Evolutionary conservation across 2,888 invertebrate species (phyloP).

Genomic region (Rhagophthalmus giganteus): DNA sequence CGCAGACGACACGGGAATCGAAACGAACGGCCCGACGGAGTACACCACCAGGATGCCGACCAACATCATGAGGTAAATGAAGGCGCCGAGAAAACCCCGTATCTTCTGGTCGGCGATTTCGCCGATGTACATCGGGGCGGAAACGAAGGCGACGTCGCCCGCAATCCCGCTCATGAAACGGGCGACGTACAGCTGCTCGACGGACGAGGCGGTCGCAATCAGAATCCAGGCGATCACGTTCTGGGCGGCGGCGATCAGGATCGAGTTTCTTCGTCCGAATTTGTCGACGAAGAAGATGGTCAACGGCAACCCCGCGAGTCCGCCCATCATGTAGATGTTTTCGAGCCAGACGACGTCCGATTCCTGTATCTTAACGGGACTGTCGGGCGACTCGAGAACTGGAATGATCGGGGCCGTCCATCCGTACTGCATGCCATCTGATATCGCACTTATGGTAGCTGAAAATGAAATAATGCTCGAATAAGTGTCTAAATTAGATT

Average conservation of each 20-base stretch:
- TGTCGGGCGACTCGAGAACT: slow-evolving; percentile 41
- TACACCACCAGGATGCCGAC: slow-evolving; percentile 51
- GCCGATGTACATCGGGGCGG: slow-evolving; percentile 54
- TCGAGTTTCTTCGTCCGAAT: slow-evolving; percentile 48
- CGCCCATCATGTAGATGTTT: slow-evolving; percentile 43
- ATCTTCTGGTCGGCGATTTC: slow-evolving; percentile 54
- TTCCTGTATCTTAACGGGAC: slow-evolving; percentile 43
- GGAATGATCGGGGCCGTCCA: slow-evolving; percentile 52
- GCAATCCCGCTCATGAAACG: slow-evolving; percentile 51
- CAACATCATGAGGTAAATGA: slow-evolving; percentile 53
- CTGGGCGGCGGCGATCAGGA: slow-evolving; percentile 46
- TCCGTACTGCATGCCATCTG: slow-evolving; percentile 54
- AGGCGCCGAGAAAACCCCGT: slow-evolving; percentile 51
- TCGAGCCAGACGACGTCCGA: slow-evolving; percentile 43
- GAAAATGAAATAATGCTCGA: slow-evolving; percentile 33
- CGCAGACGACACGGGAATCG: slow-evolving; percentile 46
- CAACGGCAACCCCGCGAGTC: slow-evolving; percentile 47
- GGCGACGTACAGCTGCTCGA: slow-evolving; percentile 47
- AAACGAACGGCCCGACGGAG: slow-evolving; percentile 49
- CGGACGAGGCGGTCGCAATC: slow-evolving; percentile 46
- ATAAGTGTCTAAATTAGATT: no score
- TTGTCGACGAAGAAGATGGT: slow-evolving; percentile 48
- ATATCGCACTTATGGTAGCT: slow-evolving; percentile 51
- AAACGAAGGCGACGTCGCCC: slow-evolving; percentile 53
- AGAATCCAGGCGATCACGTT: slow-evolving; percentile 49